Conservation (phyloP, 2,797 vertebrate species). For the Anniella stebbinsi region DNA sequence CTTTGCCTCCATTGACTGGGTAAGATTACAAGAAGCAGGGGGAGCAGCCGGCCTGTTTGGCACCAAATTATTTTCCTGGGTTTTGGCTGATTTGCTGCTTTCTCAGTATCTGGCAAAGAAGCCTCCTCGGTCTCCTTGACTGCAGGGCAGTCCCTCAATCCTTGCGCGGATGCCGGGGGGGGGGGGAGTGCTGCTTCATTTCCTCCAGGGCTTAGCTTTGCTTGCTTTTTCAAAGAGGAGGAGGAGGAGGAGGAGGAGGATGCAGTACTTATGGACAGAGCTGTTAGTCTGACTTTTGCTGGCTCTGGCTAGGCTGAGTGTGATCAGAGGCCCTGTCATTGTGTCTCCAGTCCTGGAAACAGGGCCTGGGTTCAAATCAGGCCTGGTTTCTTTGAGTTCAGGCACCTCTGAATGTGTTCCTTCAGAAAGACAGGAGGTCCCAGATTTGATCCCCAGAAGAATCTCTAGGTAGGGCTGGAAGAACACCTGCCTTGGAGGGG, state of each 20-base stretch:
- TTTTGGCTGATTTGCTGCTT: conserved; percentile 37
- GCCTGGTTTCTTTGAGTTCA: background rate
- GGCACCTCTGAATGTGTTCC: too few relatives aligned
- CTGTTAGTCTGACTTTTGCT: background rate
- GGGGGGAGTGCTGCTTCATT: background rate
- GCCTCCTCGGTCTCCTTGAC: background rate
- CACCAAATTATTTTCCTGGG: conserved; percentile 20
- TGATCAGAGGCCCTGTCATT: background rate
- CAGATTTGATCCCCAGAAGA: too few relatives aligned
- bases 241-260: fast-evolving
- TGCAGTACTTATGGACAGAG: background rate
- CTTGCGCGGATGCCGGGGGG: background rate
- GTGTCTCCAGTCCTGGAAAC: too few relatives aligned
- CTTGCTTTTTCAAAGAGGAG: background rate
- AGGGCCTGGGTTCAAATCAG: background rate
- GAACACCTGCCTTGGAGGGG: too few relatives aligned
- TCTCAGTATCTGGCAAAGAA: conserved; percentile 12
- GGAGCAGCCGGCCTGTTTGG: conserved; percentile 7
- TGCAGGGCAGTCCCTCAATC: background rate
- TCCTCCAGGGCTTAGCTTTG: background rate
- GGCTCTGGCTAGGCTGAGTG: too few relatives aligned
- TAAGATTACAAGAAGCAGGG: conserved; percentile 63
- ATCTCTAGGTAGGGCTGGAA: too few relatives aligned
- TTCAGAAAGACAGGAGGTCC: too few relatives aligned
- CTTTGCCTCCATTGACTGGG: conserved; percentile 70